Base-by-base conservation (phyloP, 2,797 vertebrate species). In the Poeciliopsis presidionis region DNA sequence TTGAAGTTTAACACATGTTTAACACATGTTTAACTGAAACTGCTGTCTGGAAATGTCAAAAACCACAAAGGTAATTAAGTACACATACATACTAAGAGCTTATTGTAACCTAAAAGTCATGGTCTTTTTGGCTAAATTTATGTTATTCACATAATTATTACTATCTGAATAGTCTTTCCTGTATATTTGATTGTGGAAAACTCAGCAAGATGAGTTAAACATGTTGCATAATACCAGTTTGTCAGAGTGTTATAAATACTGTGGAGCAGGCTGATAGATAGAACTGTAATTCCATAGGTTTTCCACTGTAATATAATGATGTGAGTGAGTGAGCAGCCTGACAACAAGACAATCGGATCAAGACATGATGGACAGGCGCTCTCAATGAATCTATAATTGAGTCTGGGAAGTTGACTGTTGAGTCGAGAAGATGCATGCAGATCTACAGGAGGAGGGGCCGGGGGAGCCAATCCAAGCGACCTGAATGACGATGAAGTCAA, bases 331-430 rank as follows among this genome's bases (percentile, higher is more conserved):
- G 92, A 93, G 88, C 86, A 82, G 84, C 79, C 84, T 87, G 87
- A 92, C 91, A 87, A 93, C 89, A 87, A 81, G 81, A 93, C 90
- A 90, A 94, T 92, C 85, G 63, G 86, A 92, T 90, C 80, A 89
- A 76, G 87, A 47, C 79, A 51, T 90, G 93, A 94, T 90, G 87
- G 92, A 91, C 85, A 87, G 88, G 81, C 55, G n/a, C 89, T 83
- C 86, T 86, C 85, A 84, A 72, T 82, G 80, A 84, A 89, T 85
- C 84, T 41, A 51, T 91, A 90, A 92, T 91, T 80, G 90, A 91
- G 89, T 90, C 74, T 2, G 85, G 80, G 82, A 88, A 82, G 78
- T 55, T 41, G 76, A 83, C 71, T 67, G 79, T 81, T 88, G 70
- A 20, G 11, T 25, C 30, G 77, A 80, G 80, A 77, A 78, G 85